Evolutionary conservation across 1,140 invertebrate species (phyloP).

Genomic region (Leptonema lineaticorne): DNA sequence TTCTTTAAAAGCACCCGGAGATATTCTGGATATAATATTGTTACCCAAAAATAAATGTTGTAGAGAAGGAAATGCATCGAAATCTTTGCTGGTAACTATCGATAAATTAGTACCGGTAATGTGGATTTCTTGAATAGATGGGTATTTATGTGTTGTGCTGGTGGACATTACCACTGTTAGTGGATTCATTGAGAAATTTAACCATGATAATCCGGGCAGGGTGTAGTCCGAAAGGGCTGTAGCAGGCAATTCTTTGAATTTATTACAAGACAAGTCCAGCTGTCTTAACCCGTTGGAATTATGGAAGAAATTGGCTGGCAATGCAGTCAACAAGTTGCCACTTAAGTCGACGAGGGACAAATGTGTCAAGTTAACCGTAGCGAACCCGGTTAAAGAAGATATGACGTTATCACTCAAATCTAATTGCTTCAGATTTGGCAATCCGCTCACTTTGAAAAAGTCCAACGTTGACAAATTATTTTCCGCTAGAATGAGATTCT

Average conservation of each 20-base stretch:
- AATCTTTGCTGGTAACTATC: constrained; percentile 84
- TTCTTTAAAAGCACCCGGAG: constrained; percentile 79
- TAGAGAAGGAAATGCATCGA: constrained; percentile 80
- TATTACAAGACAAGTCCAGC: constrained; percentile 79
- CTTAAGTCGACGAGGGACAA: constrained; percentile 73
- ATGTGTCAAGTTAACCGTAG: constrained; percentile 70
- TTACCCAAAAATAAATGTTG: constrained; percentile 71
- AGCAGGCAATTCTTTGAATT: constrained; percentile 79
- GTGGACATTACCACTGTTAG: constrained; percentile 63
- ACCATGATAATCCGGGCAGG: constrained; percentile 67
- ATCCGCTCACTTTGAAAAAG: constrained; percentile 70
- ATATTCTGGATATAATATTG: constrained; percentile 78
- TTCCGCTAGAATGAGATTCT: constrained; percentile 68
- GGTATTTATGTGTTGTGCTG: constrained; percentile 63
- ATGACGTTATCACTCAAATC: constrained; percentile 76
- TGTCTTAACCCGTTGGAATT: constrained; percentile 68
- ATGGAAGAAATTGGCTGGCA: constrained; percentile 80
- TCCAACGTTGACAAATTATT: constrained; percentile 75
- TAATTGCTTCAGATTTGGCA: constrained; percentile 71
- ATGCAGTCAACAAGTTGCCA: constrained; percentile 70
- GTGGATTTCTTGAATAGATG: constrained; percentile 76
- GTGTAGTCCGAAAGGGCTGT: constrained; percentile 74
- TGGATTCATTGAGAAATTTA: constrained; percentile 83
- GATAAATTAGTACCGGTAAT: constrained; percentile 81
- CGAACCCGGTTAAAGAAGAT: constrained; percentile 74